These are phyloP conservation scores for Pandemis corylana DNA, from an alignment of 2,888 invertebrate genomes.

Conservation along the genomic window DNA sequence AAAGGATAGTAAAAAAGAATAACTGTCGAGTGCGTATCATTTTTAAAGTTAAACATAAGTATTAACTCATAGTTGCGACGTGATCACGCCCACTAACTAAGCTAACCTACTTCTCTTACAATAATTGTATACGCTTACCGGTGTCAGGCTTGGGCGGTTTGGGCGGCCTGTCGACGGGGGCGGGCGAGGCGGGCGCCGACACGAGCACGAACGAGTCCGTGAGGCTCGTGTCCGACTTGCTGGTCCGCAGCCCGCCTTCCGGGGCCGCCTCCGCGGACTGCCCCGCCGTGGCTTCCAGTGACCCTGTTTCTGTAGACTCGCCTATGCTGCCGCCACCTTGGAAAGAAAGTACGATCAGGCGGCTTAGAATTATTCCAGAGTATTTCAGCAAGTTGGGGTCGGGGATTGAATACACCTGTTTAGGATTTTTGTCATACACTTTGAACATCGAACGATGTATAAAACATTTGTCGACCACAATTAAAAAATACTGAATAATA, in stretches of 20 bases:
- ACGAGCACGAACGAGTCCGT: constrained; percentile 96
- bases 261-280: constrained; percentile 30
- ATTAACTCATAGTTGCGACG: no score
- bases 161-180: constrained; percentile 47
- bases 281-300: constrained; percentile 56
- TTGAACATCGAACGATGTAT: no score
- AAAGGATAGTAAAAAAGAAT: no score
- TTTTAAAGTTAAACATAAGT: no score
- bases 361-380: neutral
- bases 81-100: no score
- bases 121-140: neutral
- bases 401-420: no score
- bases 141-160: constrained; percentile 45
- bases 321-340: constrained; percentile 85
- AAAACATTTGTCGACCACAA: no score
- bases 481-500: no score
- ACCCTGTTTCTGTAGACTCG: constrained; percentile 73
- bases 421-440: no score
- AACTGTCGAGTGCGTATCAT: no score
- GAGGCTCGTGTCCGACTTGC: constrained; percentile 96
- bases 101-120: no score
- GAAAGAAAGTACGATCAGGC: neutral
- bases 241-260: constrained; percentile 88
- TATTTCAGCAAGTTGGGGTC: no score
- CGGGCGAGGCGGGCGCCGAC: constrained; percentile 77